Conservation (phyloP, 2,797 vertebrate genomes). For the Babyrousa celebensis region DNA sequence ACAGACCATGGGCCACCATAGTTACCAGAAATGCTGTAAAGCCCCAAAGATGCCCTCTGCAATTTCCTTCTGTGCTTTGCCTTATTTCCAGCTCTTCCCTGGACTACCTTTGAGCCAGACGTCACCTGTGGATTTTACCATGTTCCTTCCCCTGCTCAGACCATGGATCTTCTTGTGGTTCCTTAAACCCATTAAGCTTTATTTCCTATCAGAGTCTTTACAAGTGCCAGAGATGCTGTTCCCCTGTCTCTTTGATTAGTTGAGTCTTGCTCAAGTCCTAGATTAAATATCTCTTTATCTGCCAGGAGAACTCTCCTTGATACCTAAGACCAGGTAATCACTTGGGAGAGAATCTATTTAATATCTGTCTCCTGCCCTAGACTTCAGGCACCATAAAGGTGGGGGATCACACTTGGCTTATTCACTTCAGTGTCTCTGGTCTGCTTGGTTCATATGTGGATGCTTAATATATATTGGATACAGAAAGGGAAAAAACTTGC, state of each 20-base stretch:
- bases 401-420: background rate
- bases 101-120: background rate
- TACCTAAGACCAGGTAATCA: background rate
- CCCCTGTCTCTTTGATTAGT: background rate
- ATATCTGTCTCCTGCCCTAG: background rate
- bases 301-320: background rate
- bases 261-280: background rate
- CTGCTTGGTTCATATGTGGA: background rate
- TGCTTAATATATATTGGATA: background rate
- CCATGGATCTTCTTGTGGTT: background rate
- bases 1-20: background rate
- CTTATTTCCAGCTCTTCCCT: background rate
- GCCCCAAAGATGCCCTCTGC: background rate
- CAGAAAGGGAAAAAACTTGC: background rate
- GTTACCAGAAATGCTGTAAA: background rate
- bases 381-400: background rate
- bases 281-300: conserved; percentile 16
- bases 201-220: background rate
- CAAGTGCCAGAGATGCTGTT: background rate
- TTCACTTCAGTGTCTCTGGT: background rate
- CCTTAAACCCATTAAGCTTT: background rate
- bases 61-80: background rate
- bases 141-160: background rate
- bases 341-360: background rate
- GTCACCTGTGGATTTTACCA: background rate